Conservation (phyloP, 2,888 invertebrate genomes). For the Oligia latruncula region DNA sequence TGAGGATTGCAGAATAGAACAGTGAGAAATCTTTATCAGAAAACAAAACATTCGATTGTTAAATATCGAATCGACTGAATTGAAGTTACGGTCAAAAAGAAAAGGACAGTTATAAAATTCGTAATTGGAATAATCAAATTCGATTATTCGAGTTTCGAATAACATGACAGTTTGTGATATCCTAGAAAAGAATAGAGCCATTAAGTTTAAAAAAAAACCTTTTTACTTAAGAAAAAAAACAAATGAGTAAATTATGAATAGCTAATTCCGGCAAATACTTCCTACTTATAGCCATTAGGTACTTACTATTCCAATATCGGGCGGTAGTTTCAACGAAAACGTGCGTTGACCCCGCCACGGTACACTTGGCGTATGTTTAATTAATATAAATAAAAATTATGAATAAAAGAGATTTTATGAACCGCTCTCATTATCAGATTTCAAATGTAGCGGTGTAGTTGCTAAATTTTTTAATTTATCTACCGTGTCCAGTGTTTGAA, state of each 20-base stretch:
- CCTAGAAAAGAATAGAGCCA: background rate
- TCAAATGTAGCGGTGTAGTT: conserved; percentile 75
- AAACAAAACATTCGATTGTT: background rate
- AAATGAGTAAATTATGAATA: conserved; percentile 31
- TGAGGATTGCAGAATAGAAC: background rate
- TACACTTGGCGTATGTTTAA: conserved; percentile 86
- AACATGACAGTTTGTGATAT: background rate
- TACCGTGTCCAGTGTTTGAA: conserved; percentile 81
- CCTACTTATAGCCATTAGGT: conserved; percentile 20
- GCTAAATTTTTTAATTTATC: conserved; percentile 81
- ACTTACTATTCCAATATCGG: conserved; percentile 60
- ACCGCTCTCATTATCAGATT: conserved; percentile 79
- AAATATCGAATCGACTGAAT: background rate
- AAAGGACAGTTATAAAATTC: background rate
- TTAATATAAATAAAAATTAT: conserved; percentile 85
- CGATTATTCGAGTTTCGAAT: conserved; percentile 10
- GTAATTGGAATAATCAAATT: background rate
- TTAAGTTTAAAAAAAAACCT: background rate
- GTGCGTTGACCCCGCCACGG: conserved; percentile 85
- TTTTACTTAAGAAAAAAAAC: background rate
- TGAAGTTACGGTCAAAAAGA: background rate
- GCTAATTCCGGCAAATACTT: conserved; percentile 41
- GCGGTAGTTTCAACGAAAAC: conserved; percentile 69
- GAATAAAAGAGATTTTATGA: conserved; percentile 80
- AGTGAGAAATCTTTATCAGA: background rate